phyloP scores from a whole-genome alignment of 1,140 invertebrate species.

The Zaprionus gabonicus region DNA sequence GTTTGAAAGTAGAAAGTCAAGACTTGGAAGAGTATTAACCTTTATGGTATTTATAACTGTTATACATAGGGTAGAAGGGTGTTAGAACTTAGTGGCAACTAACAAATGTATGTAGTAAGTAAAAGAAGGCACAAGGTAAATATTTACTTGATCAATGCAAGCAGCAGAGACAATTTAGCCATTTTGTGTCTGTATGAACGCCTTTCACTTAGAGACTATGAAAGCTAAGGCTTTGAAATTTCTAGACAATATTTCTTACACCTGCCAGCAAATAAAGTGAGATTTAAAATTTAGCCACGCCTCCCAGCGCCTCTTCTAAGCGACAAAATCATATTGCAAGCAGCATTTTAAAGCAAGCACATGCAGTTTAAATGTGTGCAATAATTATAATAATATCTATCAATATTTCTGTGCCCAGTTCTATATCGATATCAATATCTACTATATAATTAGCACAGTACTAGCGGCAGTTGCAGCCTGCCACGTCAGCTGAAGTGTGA shows the following conservation, averaged over 20 bases:
- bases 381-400: background rate
- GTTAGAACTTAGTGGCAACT: background rate
- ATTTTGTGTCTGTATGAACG: background rate
- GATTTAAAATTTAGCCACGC: background rate
- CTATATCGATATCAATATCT: background rate
- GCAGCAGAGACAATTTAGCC: background rate
- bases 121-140: background rate
- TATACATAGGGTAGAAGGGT: background rate
- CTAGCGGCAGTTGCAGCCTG: background rate
- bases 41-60: background rate
- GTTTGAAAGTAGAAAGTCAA: background rate
- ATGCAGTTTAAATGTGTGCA: too few species aligned
- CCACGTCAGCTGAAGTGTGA: constrained; percentile 35
- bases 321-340: background rate
- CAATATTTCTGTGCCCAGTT: background rate
- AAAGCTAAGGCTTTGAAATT: background rate
- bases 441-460: background rate
- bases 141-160: background rate
- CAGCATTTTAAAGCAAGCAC: too few species aligned
- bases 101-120: background rate
- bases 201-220: background rate
- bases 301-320: too few species aligned
- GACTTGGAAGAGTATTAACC: background rate
- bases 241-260: background rate
- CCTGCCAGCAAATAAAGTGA: background rate